phyloP scores from a whole-genome alignment of 2,113 vertebrate species.

The Trinectes maculatus region DNA sequence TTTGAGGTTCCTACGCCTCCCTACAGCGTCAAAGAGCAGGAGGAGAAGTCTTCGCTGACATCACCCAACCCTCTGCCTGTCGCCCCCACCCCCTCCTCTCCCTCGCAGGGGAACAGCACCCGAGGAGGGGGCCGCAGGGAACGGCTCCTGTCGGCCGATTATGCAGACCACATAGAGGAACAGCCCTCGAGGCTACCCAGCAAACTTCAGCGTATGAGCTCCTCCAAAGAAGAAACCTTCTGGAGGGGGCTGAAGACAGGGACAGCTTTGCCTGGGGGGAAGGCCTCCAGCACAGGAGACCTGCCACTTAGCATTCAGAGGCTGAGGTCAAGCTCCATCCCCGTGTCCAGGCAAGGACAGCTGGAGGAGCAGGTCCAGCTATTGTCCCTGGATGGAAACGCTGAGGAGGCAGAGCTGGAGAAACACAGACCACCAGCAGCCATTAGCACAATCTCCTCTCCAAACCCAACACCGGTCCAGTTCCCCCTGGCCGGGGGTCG shows the following conservation, averaged over 20 bases:
- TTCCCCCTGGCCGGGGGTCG: slow-evolving; percentile 65
- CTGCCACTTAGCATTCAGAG: slow-evolving; percentile 83
- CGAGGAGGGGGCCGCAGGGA: slow-evolving; percentile 73
- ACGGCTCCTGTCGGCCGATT: slow-evolving; percentile 81
- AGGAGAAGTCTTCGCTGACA: slow-evolving; percentile 82
- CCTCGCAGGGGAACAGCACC: slow-evolving; percentile 53
- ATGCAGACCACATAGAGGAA: slow-evolving; percentile 74
- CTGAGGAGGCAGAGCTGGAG: slow-evolving; percentile 60
- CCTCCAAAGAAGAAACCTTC: slow-evolving; percentile 77
- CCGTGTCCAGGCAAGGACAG: slow-evolving; percentile 60
- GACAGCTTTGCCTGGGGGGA: slow-evolving; percentile 72
- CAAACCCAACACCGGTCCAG: slow-evolving; percentile 51
- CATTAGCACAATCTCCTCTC: slow-evolving; percentile 47
- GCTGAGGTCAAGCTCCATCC: slow-evolving; percentile 76
- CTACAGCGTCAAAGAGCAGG: slow-evolving; percentile 88
- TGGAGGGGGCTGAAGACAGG: slow-evolving; percentile 73
- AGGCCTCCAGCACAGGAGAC: slow-evolving; percentile 83
- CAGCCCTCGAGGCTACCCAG: slow-evolving; percentile 76
- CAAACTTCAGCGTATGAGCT: slow-evolving; percentile 86
- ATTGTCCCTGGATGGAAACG: slow-evolving; percentile 74
- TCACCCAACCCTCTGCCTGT: slow-evolving; percentile 69
- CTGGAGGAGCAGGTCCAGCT: slow-evolving; percentile 78
- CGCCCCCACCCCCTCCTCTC: slow-evolving; percentile 65
- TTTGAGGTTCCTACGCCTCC: slow-evolving; percentile 90
- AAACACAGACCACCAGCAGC: slow-evolving; percentile 66